Conservation (phyloP, 2,797 vertebrate species). For the Morus bassanus region DNA sequence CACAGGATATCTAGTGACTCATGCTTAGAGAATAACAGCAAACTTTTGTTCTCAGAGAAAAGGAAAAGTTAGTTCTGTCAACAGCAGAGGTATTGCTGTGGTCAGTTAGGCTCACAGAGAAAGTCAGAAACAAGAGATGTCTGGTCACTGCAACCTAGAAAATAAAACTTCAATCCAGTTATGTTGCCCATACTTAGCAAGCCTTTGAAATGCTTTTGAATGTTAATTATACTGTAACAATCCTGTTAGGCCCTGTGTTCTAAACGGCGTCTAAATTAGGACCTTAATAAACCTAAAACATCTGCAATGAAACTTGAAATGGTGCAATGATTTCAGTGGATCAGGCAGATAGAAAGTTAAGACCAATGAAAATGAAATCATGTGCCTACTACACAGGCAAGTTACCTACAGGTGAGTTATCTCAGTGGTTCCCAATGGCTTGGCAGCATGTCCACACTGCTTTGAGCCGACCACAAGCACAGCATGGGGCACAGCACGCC, state of each 20-base stretch:
- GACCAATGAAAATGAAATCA: neutral
- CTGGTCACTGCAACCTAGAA: neutral
- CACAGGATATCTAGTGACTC: neutral
- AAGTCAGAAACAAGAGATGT: neutral
- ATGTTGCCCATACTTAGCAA: neutral
- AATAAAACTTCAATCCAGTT: neutral
- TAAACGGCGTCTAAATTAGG: neutral
- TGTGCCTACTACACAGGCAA: neutral
- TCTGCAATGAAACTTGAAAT: neutral
- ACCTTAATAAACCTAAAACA: neutral
- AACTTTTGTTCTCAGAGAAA: neutral
- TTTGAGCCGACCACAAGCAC: neutral
- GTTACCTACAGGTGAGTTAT: neutral
- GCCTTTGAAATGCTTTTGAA: neutral
- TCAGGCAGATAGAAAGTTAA: neutral
- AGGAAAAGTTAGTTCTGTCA: neutral
- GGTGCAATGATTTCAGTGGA: neutral
- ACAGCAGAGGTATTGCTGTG: neutral
- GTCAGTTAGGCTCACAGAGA: neutral
- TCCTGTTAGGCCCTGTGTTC: neutral
- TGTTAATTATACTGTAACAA: neutral
- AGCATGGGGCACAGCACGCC: neutral
- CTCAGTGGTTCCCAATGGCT: neutral
- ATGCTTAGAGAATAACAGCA: neutral
- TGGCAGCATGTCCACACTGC: neutral